Base-by-base conservation (phyloP, 2,888 invertebrate genomes). In the Himalopsyche anomala region DNA sequence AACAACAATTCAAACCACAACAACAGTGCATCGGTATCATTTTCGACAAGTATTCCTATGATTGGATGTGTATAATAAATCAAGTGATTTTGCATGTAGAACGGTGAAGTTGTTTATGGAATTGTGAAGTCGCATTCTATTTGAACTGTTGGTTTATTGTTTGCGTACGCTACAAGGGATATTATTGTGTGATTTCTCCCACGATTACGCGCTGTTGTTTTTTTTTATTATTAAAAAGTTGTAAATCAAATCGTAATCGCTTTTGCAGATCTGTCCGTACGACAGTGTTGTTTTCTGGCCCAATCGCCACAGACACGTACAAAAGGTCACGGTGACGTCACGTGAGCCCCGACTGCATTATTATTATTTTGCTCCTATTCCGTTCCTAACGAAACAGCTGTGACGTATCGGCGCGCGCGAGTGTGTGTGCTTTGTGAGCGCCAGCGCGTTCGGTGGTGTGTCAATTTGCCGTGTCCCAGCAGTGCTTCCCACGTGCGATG, bases 351-450 rank as follows among this genome's bases (percentile, higher is more conserved):
- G 19, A 74, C 74, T 74, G 74, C 36, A 74, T 74, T 74, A 74
- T 74, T 74, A 74, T 74, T 74, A 74, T 74, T 74, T 74, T 74
- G 36, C 74, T 74, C 38, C 74, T 74, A 74, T 74, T 74, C 74
- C 36, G 74, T 74, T 74, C 15, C 74, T 36, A 62, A 62, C 62
- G 62, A 62, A 74, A 74, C 74, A 38, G 74, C 74, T 74, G 74
- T 74, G 74, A 74, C 74, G 74, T 74, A 62, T 74, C 74, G 74
- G 74, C 74, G 74, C 36, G 74, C 36, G 74, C 36, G 28, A 9
- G 19, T 5, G 15, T 12, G 36, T 74, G 74, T 74, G 28, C 4
- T 36, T 38, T 74, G 74, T 15, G 36, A 12, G 74, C 36, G 74
- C 36, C 15, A 15, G 15, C 9, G 11, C 74, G 38, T 38, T 74